Base-by-base conservation (phyloP, 2,888 invertebrate species). In the Camptogramma bilineatum region DNA sequence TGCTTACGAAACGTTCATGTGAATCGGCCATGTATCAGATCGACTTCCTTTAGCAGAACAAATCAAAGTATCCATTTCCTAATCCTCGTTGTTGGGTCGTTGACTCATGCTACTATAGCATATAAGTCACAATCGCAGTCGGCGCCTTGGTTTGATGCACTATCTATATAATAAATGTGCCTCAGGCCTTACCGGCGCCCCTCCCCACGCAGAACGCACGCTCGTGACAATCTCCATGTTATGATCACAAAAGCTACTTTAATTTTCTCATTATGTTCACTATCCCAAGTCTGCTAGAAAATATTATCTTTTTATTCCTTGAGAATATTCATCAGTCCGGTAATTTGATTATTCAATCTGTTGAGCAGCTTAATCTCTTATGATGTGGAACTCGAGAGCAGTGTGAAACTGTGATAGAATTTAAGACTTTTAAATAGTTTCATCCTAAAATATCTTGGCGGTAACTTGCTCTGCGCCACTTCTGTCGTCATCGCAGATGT, bases 51-150 rank as follows among this genome's bases (percentile, higher is more conserved):
- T 73, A 70, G 71, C 77, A 78, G 78, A 77, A 79, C 76, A 76
- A 76, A 80, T 79, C 73, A 67, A 81, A 81, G 79, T 84, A 81
- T 85, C 83, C 73, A 83, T 85, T 87, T 86, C 84, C 84, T 86
- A 87, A 84, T 82, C 77, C 76, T 80, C 73, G 78, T 76, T 76
- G 76, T 75, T 77, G 77, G 91, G 90, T 89, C 89, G 82, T 86
- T 88, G 91, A 90, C 91, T 84, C 77, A 76, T 78, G 71, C 78
- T 4, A 4, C 2, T 74, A 61, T 70, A 76, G 52, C 52, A 16
- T 60, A 76, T 82, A 85, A 82, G 81, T 80, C 79, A 81, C 83
- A 85, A 83, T 84, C 79, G 78, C 79, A 85, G 79, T 83, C 79
- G 78, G 79, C 79, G 80, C 82, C 82, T 82, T 70, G 68, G 72